A percentile compares a stretch with the other conserved stretches of the same genome.
phyloP scores from a whole-genome alignment of 2,797 vertebrate genomes.

The Gambelia wislizenii region DNA sequence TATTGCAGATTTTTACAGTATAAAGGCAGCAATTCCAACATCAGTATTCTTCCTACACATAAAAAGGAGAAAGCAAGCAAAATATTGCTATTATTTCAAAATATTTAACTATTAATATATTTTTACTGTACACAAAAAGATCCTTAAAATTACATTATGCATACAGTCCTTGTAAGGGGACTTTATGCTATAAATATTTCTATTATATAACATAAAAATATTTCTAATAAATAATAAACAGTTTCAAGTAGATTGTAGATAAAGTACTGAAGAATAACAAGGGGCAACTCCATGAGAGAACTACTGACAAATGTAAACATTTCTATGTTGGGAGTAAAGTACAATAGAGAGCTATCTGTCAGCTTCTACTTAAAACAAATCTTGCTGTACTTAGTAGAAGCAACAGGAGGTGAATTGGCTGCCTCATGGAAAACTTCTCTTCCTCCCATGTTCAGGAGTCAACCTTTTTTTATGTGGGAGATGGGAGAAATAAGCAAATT shows the following conservation, averaged over 20 bases:
- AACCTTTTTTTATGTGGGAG: neutral
- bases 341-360: neutral
- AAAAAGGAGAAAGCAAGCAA: slow-evolving; percentile 39
- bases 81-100: neutral
- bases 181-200: no score
- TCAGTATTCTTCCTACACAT: slow-evolving; percentile 75
- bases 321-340: neutral
- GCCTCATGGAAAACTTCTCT: neutral
- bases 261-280: neutral
- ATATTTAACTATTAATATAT: neutral
- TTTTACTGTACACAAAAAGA: neutral
- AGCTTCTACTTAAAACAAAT: neutral
- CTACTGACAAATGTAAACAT: neutral
- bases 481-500: neutral
- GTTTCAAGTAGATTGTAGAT: neutral
- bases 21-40: slow-evolving; percentile 71
- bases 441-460: neutral
- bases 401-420: neutral
- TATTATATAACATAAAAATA: neutral
- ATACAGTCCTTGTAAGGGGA: neutral
- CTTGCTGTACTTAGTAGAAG: neutral
- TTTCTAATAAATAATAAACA: no score
- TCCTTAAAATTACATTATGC: neutral
- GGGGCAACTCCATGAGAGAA: neutral
- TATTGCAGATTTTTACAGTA: slow-evolving; percentile 71